Evolutionary conservation across 2,797 vertebrate species (phyloP), one percentile per base, ranked within the genome.

Genomic region (Apogon talboti): DNA sequence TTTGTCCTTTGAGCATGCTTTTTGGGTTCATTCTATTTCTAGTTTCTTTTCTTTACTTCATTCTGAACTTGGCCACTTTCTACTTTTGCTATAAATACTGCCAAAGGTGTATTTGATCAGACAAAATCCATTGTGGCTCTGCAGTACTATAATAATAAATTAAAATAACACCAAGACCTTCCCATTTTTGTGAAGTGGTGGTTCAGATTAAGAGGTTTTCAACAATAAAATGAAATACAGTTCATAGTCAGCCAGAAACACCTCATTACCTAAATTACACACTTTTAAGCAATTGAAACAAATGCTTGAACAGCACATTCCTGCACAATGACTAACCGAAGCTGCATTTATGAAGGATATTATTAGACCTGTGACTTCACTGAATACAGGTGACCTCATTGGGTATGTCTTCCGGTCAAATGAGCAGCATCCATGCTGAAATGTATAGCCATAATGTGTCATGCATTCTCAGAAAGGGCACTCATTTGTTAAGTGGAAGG

Each of bases 1-100:
- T 82, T 88, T 75, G 21, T 87, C 70, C 18, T 82, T 71, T 82
- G 15, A 84, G 86, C 87, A 91, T 91, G 84, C 47, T 51, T 55
- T 79, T 74, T 66, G 56, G 24, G 37, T 76, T 86, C 65, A 43
- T 62, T 55, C 54, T 72, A 30, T 79, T 69, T 73, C 58, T 49
- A 4, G 16, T 62, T n/a, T 41, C 21, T 51, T 56, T 70, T 42
- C 52, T 63, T 64, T 56, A 54, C 19, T 45, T 60, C 19, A 58
- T 56, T 30, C 24, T 71, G 13, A 61, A 41, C 69, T 75, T 47
- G 38, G 46, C 46, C 7, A 51, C 14, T 66, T 55, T 49, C 15
- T 54, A 41, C 47, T 15, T 73, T 2, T 19, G 12, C 18, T 56
- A 52, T 57, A 45, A 76, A 71, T 49, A 58, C 4, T 43, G 3